Base-by-base conservation (phyloP, 2,888 invertebrate species). In the Agrypnus murinus region DNA sequence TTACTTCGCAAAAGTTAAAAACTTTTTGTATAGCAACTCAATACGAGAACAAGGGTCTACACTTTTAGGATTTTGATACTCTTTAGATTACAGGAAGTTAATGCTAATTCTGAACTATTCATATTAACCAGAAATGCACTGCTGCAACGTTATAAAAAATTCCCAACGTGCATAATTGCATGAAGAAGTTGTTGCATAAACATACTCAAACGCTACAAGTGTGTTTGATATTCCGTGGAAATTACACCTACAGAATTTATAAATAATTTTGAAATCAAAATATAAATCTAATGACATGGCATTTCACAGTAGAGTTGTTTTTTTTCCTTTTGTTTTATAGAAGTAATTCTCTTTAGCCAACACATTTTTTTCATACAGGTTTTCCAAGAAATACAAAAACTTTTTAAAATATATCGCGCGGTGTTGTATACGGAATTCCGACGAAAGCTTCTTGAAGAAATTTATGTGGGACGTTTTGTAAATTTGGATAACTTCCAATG, bases 401-500 rank as follows among this genome's bases (percentile, higher is more conserved):
- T n/a, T 25, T 58, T 17, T 58, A 58, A 58, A 58, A 64, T 64
- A 53, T 12, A 64, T 64, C 64, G 53, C 43, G 25, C n/a, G n/a
- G n/a, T n/a, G n/a, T n/a, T n/a, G 40, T 53, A 40, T 64, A 38
- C 53, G 34, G 19, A 65, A 65, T 65, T 65, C 55, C 65, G 65
- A 65, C 65, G 65, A 65, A 65, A 65, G 65, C 45, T 55, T 48
- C 57, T 65, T 65, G 65, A 45, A 57, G 55, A 65, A 25, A 46
- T 65, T 45, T 36, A 57, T 65, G 69, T 69, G 64, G 69, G 69
- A 36, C 32, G 63, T 48, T 46, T 53, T 63, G 48, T 69, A 69
- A 62, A 69, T 69, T 69, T 69, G 69, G 69, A 69, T 19, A 8
- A 12, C 17, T 36, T 69, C 69, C 69, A 69, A 69, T 63, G 12